These are phyloP conservation scores for Conger conger DNA, from an alignment of 2,113 vertebrate species.

Conservation along the genomic window DNA sequence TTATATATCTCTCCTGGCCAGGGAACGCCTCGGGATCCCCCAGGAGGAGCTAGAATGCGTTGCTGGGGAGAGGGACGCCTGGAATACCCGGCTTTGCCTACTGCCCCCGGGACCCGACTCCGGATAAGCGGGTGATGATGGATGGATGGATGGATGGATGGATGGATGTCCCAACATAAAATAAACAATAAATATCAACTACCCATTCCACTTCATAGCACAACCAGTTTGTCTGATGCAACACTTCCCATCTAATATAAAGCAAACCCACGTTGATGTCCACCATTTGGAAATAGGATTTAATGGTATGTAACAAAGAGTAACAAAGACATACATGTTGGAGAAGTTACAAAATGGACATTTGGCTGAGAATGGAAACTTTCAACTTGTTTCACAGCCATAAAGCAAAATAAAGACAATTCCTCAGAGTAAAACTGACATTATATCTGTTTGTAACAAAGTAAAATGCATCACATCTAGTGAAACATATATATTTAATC, in stretches of 20 bases:
- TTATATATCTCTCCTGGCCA: too few relatives aligned
- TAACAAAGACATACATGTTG: constrained; percentile 34
- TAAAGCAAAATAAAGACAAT: constrained; percentile 18
- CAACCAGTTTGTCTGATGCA: neutral
- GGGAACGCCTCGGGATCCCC: too few relatives aligned
- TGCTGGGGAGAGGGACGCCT: too few relatives aligned
- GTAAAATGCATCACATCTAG: constrained; percentile 85
- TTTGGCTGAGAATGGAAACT: neutral
- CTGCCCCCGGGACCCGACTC: too few relatives aligned
- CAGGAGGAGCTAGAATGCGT: too few relatives aligned
- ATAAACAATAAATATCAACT: neutral
- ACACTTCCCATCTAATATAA: neutral
- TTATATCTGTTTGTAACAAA: constrained; percentile 80
- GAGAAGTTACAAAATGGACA: constrained; percentile 15
- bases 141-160: too few relatives aligned
- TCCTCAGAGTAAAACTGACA: constrained; percentile 50
- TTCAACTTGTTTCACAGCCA: neutral
- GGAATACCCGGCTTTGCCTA: too few relatives aligned
- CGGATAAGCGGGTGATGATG: too few relatives aligned
- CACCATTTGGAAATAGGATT: constrained; percentile 31
- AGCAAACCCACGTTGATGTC: neutral
- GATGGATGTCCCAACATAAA: too few relatives aligned
- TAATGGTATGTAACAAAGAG: constrained; percentile 29
- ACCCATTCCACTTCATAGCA: neutral
- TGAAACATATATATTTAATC: constrained; percentile 78